Percentiles rank a stretch among this genome's conserved stretches.
These are phyloP conservation scores for Schizothorax lantsangensis DNA, from an alignment of 2,797 vertebrate genomes.

Conservation along the genomic window DNA sequence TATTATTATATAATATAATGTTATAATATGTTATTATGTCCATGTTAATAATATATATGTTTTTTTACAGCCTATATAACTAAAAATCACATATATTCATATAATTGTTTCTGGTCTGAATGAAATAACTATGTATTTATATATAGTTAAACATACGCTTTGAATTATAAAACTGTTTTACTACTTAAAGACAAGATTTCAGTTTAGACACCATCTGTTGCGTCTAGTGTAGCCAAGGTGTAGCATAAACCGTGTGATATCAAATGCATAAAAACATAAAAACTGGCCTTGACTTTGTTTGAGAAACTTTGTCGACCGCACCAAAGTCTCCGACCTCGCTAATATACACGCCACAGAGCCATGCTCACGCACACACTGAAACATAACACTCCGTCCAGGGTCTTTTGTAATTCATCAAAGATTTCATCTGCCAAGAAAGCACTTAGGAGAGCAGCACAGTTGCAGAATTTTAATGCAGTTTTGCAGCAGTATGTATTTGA, in stretches of 20 bases:
- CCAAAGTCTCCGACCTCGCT: constrained; percentile 20
- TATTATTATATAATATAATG: too few relatives aligned
- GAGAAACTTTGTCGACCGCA: constrained; percentile 27
- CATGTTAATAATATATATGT: too few relatives aligned
- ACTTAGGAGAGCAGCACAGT: constrained; percentile 71
- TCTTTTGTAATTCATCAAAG: constrained; percentile 59
- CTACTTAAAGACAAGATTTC: neutral
- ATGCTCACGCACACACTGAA: constrained; percentile 51
- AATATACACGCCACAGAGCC: constrained; percentile 25
- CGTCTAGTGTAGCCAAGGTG: neutral
- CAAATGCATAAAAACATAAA: neutral
- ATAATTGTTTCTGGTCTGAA: too few relatives aligned
- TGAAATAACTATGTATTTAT: too few relatives aligned
- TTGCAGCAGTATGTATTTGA: constrained; percentile 70
- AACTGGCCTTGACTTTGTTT: constrained; percentile 28
- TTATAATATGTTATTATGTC: too few relatives aligned
- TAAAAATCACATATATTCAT: too few relatives aligned
- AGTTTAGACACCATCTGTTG: neutral
- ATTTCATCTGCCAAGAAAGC: constrained; percentile 74
- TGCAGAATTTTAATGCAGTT: constrained; percentile 69
- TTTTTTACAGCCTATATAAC: too few relatives aligned
- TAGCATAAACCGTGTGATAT: neutral
- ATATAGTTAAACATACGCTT: neutral
- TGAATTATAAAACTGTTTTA: neutral
- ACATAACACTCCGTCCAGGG: constrained; percentile 46